Evolutionary conservation across 2,888 invertebrate genomes (phyloP).

Genomic region (Cenopis cana): DNA sequence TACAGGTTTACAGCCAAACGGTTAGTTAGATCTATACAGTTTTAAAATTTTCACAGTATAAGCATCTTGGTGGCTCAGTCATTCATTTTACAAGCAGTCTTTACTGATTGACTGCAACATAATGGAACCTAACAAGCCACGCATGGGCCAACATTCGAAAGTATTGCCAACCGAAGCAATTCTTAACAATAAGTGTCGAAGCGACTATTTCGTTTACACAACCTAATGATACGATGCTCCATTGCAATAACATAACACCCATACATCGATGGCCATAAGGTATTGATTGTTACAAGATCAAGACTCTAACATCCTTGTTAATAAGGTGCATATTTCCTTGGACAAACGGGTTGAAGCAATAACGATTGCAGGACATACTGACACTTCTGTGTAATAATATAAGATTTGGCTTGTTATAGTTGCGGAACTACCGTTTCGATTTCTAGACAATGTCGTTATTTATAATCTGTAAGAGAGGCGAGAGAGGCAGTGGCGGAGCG

Average conservation of each 20-base stretch:
- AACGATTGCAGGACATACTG: not conserved
- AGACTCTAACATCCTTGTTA: not conserved
- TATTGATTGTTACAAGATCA: not conserved
- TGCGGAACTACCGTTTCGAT: not conserved
- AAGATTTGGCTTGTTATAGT: not conserved
- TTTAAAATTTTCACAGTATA: no score
- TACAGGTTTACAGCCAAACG: no score
- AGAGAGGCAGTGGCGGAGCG: no score
- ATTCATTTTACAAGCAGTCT: no score
- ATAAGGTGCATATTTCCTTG: not conserved
- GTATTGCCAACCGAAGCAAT: conserved; percentile 14
- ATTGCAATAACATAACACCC: not conserved
- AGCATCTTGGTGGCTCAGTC: no score
- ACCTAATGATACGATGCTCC: conserved; percentile 7
- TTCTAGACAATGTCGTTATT: not conserved
- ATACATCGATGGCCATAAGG: not conserved
- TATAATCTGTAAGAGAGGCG: no score
- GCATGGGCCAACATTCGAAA: conserved; percentile 22
- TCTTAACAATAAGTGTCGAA: conserved; percentile 22
- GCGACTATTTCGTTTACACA: conserved; percentile 2
- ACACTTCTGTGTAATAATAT: conserved; percentile 6
- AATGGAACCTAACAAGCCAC: conserved; percentile 10
- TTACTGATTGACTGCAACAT: not conserved
- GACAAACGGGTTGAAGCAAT: not conserved
- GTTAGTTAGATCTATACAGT: no score